Evolutionary conservation across 2,113 vertebrate species (phyloP).

Genomic region (Psophia crepitans): DNA sequence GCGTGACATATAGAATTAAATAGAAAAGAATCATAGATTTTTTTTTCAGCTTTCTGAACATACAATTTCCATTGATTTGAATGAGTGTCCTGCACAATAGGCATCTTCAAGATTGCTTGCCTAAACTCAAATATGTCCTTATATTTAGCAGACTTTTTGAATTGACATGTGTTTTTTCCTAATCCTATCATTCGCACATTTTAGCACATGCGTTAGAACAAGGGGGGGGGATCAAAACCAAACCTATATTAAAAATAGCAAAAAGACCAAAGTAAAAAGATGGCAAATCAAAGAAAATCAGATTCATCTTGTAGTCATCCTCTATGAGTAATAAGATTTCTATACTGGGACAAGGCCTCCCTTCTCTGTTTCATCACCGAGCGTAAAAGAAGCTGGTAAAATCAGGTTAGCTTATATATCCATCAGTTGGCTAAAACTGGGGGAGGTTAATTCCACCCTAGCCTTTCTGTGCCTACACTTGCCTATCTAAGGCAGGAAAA

Average conservation of each 20-base stretch:
- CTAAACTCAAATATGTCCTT: not conserved
- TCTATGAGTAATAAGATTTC: not conserved
- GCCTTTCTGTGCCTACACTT: not conserved
- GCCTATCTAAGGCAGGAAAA: not conserved
- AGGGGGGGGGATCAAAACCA: not conserved
- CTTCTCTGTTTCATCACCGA: not conserved
- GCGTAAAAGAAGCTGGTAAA: not conserved
- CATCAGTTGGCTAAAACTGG: not conserved
- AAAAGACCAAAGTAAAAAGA: not conserved
- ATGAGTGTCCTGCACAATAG: not conserved
- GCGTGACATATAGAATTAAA: not conserved
- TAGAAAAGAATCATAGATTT: not conserved
- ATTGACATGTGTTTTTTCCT: not conserved
- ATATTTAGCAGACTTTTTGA: not conserved
- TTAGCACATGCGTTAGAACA: not conserved
- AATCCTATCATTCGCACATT: not conserved
- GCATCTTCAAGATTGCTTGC: not conserved
- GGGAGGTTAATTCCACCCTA: not conserved
- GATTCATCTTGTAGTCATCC: not conserved
- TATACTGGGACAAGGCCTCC: not conserved
- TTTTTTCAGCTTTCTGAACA: not conserved
- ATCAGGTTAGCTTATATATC: not conserved
- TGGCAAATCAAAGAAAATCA: not conserved
- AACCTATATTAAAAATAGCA: not conserved
- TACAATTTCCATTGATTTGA: not conserved